Percentiles rank a stretch among this genome's conserved stretches.
phyloP scores from a whole-genome alignment of 2,888 invertebrate genomes.

The Eilema caniola region DNA sequence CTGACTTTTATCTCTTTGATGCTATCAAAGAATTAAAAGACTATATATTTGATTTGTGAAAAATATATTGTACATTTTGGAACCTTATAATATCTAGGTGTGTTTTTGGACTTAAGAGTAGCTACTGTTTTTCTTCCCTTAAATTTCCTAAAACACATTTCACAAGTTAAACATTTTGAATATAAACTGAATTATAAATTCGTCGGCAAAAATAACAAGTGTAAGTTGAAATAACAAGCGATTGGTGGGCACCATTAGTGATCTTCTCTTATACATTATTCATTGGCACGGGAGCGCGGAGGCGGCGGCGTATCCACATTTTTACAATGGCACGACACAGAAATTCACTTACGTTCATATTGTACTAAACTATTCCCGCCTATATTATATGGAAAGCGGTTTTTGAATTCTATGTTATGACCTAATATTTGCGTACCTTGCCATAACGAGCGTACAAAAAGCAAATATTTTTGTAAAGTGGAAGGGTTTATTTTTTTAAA shows the following conservation, averaged over 20 bases:
- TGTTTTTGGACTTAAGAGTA: neutral
- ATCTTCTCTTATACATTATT: conserved; percentile 55
- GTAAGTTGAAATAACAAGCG: conserved; percentile 38
- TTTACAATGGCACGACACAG: conserved; percentile 60
- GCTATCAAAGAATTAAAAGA: no score
- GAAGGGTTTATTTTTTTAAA: conserved; percentile 21
- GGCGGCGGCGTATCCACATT: conserved; percentile 47
- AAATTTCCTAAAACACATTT: neutral
- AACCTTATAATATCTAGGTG: neutral
- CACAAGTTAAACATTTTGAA: conserved; percentile 17
- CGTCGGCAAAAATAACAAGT: conserved; percentile 31
- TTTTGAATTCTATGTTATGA: conserved; percentile 35
- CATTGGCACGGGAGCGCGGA: conserved; percentile 39
- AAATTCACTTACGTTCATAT: conserved; percentile 63
- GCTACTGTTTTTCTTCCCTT: neutral
- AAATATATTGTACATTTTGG: neutral
- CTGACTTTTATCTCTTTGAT: no score
- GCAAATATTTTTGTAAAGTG: conserved; percentile 25
- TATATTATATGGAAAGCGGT: conserved; percentile 32
- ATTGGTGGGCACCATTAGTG: conserved; percentile 49
- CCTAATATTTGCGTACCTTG: conserved; percentile 45
- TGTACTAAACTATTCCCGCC: conserved; percentile 46
- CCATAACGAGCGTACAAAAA: conserved; percentile 28
- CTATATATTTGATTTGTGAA: neutral
- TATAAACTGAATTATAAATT: conserved; percentile 12